Evolutionary conservation across 2,113 vertebrate genomes (phyloP).

Genomic region (Carassius gibelio): DNA sequence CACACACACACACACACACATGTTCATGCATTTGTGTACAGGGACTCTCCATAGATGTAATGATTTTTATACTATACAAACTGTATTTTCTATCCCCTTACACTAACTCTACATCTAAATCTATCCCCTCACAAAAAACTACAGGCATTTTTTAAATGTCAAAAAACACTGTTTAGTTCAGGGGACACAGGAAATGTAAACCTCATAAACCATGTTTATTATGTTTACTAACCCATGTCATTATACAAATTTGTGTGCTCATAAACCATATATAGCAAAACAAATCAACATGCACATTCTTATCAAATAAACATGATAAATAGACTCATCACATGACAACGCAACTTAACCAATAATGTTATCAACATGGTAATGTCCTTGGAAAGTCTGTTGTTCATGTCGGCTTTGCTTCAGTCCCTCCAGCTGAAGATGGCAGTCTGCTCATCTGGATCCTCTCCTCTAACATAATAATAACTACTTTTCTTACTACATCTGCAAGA

Average conservation of each 20-base stretch:
- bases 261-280: no score
- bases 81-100: neutral
- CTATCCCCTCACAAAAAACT: no score
- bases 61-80: neutral
- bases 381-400: no score
- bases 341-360: neutral
- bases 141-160: no score
- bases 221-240: no score
- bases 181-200: no score
- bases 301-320: neutral
- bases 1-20: neutral
- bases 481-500: neutral
- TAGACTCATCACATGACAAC: neutral
- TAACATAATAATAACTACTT: neutral
- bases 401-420: no score
- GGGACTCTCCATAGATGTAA: neutral
- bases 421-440: no score
- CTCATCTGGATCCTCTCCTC: neutral
- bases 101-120: neutral
- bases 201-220: no score
- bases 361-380: neutral
- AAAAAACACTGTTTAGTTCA: no score
- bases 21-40: neutral
- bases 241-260: no score
- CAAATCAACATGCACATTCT: neutral